These are phyloP conservation scores for Huso huso DNA, from an alignment of 2,797 vertebrate genomes.

Conservation along the genomic window DNA sequence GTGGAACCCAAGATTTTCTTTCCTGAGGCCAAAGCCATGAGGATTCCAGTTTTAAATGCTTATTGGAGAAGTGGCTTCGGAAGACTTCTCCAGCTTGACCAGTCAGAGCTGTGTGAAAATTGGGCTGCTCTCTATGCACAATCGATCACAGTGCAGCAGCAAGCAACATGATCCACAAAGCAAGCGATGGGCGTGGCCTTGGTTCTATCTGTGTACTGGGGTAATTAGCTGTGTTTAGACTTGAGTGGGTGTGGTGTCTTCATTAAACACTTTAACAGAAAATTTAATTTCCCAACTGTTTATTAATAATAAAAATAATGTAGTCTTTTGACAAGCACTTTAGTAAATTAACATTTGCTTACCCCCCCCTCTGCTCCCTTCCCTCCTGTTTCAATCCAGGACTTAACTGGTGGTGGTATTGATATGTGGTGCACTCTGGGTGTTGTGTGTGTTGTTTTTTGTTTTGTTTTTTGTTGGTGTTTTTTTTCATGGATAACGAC, in stretches of 20 bases:
- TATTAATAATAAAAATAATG: slow-evolving; percentile 9
- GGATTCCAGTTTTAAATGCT: slow-evolving; percentile 67
- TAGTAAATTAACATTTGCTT: slow-evolving; percentile 52
- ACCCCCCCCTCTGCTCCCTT: slow-evolving; percentile 39
- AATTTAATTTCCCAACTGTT: slow-evolving; percentile 70
- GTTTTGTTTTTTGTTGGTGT: slow-evolving; percentile 39
- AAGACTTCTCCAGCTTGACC: slow-evolving; percentile 68
- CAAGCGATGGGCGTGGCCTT: slow-evolving; percentile 65
- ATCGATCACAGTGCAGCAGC: slow-evolving; percentile 55
- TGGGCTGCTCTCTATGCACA: slow-evolving; percentile 56
- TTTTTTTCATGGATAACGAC: background rate
- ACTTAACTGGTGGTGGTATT: slow-evolving; percentile 62
- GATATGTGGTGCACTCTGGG: slow-evolving; percentile 55
- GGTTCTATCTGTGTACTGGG: slow-evolving; percentile 77
- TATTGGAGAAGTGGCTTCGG: slow-evolving; percentile 65
- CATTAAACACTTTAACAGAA: slow-evolving; percentile 37
- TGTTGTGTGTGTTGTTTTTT: slow-evolving; percentile 55
- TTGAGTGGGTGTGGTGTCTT: slow-evolving; percentile 83
- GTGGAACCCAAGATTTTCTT: slow-evolving; percentile 50
- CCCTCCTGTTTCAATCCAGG: slow-evolving; percentile 30
- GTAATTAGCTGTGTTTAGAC: slow-evolving; percentile 80
- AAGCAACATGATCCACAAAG: slow-evolving; percentile 62
- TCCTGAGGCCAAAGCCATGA: slow-evolving; percentile 59
- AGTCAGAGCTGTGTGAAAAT: slow-evolving; percentile 61
- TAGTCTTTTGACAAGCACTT: slow-evolving; percentile 50